Evolutionary conservation across 2,888 invertebrate species (phyloP).

Genomic region (Cistogaster globosa): DNA sequence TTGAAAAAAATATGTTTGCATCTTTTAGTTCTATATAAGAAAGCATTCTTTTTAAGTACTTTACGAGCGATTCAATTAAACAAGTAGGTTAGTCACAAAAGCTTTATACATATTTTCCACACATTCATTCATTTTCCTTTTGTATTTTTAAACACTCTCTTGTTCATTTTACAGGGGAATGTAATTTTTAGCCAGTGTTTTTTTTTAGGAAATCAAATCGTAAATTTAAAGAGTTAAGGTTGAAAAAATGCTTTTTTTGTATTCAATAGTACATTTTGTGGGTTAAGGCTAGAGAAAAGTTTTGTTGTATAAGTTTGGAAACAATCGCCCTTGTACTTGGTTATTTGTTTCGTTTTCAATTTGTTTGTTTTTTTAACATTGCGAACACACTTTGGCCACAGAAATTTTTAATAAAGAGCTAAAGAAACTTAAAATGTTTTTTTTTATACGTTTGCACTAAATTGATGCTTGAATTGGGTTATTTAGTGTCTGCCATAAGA

Average conservation of each 20-base stretch:
- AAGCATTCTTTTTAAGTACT: constrained; percentile 12
- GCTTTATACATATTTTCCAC: constrained; percentile 17
- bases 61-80: constrained; percentile 34
- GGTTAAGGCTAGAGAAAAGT: constrained; percentile 1
- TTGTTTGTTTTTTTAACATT: neutral
- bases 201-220: constrained; percentile 25
- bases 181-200: constrained; percentile 4
- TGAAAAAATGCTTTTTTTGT: constrained; percentile 7
- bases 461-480: too few species aligned
- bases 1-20: too few species aligned
- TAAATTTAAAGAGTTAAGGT: constrained; percentile 15
- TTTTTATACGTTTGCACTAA: too few species aligned
- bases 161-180: neutral
- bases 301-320: constrained; percentile 35
- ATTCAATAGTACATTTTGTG: neutral
- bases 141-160: neutral
- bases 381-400: too few species aligned
- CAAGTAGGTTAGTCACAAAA: constrained; percentile 29
- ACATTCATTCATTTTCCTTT: constrained; percentile 4
- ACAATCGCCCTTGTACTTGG: constrained; percentile 52
- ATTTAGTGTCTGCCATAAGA: too few species aligned
- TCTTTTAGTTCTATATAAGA: neutral
- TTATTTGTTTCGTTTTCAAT: constrained; percentile 32
- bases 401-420: too few species aligned
- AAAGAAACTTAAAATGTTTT: too few species aligned